A percentile compares a stretch with the other conserved stretches of the same genome.
Conservation (phyloP, 2,888 invertebrate species). For the Brachypalpus laphriformis region DNA sequence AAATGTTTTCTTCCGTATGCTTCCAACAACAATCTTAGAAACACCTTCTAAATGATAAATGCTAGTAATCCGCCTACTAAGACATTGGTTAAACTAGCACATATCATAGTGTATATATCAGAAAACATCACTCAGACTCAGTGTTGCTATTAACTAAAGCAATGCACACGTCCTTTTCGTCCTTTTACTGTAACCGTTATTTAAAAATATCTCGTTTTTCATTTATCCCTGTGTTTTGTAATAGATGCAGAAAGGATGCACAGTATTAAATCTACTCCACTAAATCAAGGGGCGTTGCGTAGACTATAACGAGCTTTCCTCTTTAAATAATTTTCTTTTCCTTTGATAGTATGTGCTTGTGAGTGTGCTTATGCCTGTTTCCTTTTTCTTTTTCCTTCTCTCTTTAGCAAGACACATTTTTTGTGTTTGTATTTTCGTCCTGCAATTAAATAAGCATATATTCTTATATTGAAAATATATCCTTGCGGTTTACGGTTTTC, state of each 20-base stretch:
- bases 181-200: too few species aligned
- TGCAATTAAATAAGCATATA: conserved; percentile 22
- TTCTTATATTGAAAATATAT: conserved; percentile 9
- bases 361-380: conserved; percentile 6
- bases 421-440: conserved; percentile 58
- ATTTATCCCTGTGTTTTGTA: conserved; percentile 20
- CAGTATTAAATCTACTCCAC: conserved; percentile 1
- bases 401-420: conserved; percentile 39
- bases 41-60: too few species aligned
- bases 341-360: background rate
- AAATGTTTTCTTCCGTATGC: too few species aligned
- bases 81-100: too few species aligned
- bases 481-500: conserved; percentile 8
- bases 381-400: conserved; percentile 19
- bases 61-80: too few species aligned
- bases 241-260: conserved; percentile 12
- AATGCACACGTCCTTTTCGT: too few species aligned
- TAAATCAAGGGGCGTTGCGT: conserved; percentile 25
- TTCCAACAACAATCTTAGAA: too few species aligned
- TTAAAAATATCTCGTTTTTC: too few species aligned
- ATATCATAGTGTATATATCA: too few species aligned
- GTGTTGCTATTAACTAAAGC: too few species aligned
- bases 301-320: conserved; percentile 30
- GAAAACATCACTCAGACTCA: too few species aligned
- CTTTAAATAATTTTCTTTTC: conserved; percentile 8